phyloP scores from a whole-genome alignment of 2,888 invertebrate species.

The Cosmia pyralina region DNA sequence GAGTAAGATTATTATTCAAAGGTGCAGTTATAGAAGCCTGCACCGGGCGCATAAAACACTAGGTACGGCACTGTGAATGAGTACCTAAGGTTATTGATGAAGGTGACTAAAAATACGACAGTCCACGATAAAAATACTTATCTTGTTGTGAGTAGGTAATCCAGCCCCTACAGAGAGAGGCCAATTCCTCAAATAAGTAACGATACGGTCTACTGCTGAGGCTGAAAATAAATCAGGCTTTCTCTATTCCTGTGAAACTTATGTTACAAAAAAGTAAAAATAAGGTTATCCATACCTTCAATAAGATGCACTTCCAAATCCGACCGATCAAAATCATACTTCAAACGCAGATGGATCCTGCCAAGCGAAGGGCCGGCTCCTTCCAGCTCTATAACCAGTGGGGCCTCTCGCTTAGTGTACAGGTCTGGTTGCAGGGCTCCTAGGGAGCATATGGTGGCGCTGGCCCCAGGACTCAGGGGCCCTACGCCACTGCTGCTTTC shows the following conservation, averaged over 20 bases:
- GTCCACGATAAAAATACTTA: too few species aligned
- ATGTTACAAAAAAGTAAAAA: background rate
- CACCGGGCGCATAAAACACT: too few species aligned
- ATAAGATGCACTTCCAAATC: conserved; percentile 97
- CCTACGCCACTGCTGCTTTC: conserved; percentile 86
- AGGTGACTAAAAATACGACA: conserved; percentile 3
- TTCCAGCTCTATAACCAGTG: conserved; percentile 92
- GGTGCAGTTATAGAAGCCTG: too few species aligned
- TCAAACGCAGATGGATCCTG: conserved; percentile 95
- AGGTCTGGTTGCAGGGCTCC: conserved; percentile 97
- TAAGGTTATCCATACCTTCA: conserved; percentile 91
- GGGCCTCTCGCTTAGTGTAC: conserved; percentile 95
- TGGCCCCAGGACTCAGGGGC: conserved; percentile 84
- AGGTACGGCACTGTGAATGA: too few species aligned
- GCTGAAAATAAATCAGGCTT: conserved; percentile 1
- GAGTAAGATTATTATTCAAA: too few species aligned
- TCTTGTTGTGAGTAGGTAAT: too few species aligned
- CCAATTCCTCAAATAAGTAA: background rate
- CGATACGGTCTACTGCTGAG: background rate
- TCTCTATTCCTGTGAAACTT: background rate
- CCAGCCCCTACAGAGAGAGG: background rate
- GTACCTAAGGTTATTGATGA: conserved; percentile 9
- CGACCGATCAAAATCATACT: conserved; percentile 97
- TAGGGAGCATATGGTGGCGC: conserved; percentile 87
- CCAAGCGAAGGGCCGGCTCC: conserved; percentile 93